These are phyloP conservation scores for Bilobella aurantiaca DNA, from an alignment of 1,140 invertebrate species.

Conservation along the genomic window DNA sequence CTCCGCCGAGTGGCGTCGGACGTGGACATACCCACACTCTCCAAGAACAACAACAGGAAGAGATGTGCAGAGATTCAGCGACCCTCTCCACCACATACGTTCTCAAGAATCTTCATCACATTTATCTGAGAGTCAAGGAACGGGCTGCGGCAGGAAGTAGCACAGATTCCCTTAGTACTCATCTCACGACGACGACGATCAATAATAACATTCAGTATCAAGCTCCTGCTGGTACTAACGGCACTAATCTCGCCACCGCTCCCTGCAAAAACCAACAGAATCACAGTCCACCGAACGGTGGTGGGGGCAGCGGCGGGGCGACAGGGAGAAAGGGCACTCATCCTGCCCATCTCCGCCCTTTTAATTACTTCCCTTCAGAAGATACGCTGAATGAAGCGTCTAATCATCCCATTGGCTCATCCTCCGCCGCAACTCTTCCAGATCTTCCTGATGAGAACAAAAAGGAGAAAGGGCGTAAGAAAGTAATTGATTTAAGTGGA, in stretches of 20 bases:
- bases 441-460: not conserved
- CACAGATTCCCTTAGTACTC: not conserved
- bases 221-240: conserved; percentile 1
- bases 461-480: not conserved
- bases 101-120: conserved; percentile 27
- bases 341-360: not conserved
- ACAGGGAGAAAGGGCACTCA: not conserved
- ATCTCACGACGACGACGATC: not conserved
- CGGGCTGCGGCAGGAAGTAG: conserved; percentile 7
- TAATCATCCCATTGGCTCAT: too few relatives aligned
- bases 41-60: not conserved
- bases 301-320: not conserved
- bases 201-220: not conserved
- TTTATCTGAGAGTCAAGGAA: conserved; percentile 24
- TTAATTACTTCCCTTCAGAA: not conserved
- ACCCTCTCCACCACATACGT: conserved; percentile 31
- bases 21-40: too few relatives aligned
- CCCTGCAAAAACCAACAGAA: conserved; percentile 15
- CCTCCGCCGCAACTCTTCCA: too few relatives aligned
- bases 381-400: not conserved
- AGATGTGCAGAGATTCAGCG: not conserved
- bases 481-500: not conserved
- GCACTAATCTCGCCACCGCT: conserved; percentile 1
- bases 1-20: too few relatives aligned
- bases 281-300: not conserved